Percentiles rank a stretch among this genome's conserved stretches.
phyloP scores from a whole-genome alignment of 1,140 invertebrate species.

The Hestina assimilis region DNA sequence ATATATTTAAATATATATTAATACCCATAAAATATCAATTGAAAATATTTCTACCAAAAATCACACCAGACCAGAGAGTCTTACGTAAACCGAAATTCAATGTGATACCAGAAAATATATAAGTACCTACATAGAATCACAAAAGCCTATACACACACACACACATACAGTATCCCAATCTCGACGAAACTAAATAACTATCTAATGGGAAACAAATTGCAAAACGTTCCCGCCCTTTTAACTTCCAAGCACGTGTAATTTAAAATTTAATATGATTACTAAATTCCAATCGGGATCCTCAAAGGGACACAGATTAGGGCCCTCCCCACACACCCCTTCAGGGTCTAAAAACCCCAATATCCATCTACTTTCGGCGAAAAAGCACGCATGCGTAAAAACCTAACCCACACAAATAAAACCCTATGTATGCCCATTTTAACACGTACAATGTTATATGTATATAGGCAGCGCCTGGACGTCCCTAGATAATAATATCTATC shows the following conservation, averaged over 20 bases:
- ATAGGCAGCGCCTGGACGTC: constrained; percentile 37
- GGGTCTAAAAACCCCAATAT: constrained; percentile 73
- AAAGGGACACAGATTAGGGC: constrained; percentile 76
- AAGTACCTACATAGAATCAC: no score
- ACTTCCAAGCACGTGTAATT: constrained; percentile 72
- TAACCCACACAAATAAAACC: constrained; percentile 64
- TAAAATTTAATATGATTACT: constrained; percentile 78
- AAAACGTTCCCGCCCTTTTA: constrained; percentile 51
- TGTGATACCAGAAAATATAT: no score
- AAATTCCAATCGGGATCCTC: constrained; percentile 74
- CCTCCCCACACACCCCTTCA: constrained; percentile 44
- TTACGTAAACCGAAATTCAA: no score
- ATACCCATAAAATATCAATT: no score
- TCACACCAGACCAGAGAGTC: no score
- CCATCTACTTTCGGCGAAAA: constrained; percentile 71
- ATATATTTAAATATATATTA: no score
- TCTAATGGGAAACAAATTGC: constrained; percentile 73
- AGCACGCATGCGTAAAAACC: constrained; percentile 75
- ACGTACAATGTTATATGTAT: constrained; percentile 33
- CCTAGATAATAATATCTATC: constrained; percentile 51
- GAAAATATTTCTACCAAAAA: no score
- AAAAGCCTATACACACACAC: background rate
- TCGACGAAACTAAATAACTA: constrained; percentile 46
- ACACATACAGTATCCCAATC: constrained; percentile 18
- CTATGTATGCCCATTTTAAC: constrained; percentile 67